A percentile compares a stretch with the other conserved stretches of the same genome.
phyloP scores from a whole-genome alignment of 2,888 invertebrate genomes.

The Alsophila aescularia region DNA sequence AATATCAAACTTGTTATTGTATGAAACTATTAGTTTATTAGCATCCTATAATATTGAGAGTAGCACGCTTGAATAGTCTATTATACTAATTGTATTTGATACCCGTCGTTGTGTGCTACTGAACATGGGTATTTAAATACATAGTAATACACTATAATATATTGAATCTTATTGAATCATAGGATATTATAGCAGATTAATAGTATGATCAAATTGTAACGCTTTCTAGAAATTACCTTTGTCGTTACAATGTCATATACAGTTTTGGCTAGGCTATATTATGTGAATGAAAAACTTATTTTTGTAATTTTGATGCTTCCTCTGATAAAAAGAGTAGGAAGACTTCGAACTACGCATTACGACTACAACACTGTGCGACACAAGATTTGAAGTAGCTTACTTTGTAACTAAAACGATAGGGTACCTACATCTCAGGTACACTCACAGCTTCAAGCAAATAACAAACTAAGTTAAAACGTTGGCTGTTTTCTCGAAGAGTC shows the following conservation, averaged over 20 bases:
- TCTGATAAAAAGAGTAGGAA: too few relatives aligned
- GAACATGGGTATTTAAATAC: not conserved
- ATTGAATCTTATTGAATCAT: not conserved
- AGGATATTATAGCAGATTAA: not conserved
- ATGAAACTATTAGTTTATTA: conserved; percentile 52
- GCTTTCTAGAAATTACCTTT: not conserved
- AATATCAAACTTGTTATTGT: conserved; percentile 48
- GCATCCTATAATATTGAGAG: conserved; percentile 49
- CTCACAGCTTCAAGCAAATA: too few relatives aligned
- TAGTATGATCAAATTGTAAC: not conserved
- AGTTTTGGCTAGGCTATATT: too few relatives aligned
- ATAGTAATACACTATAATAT: conserved; percentile 1
- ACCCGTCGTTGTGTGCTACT: conserved; percentile 35
- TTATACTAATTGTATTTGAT: conserved; percentile 46
- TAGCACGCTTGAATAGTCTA: conserved; percentile 51
- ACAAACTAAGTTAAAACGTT: too few relatives aligned
- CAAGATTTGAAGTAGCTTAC: too few relatives aligned
- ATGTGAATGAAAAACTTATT: too few relatives aligned
- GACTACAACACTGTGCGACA: too few relatives aligned
- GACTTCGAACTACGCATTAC: too few relatives aligned
- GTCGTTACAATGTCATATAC: not conserved
- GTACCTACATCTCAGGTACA: too few relatives aligned
- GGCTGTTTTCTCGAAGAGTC: too few relatives aligned
- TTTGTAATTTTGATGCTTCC: too few relatives aligned
- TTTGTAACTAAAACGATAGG: too few relatives aligned